Evolutionary conservation across 1,140 invertebrate genomes (phyloP).

Genomic region (Anadara kagoshimensis): DNA sequence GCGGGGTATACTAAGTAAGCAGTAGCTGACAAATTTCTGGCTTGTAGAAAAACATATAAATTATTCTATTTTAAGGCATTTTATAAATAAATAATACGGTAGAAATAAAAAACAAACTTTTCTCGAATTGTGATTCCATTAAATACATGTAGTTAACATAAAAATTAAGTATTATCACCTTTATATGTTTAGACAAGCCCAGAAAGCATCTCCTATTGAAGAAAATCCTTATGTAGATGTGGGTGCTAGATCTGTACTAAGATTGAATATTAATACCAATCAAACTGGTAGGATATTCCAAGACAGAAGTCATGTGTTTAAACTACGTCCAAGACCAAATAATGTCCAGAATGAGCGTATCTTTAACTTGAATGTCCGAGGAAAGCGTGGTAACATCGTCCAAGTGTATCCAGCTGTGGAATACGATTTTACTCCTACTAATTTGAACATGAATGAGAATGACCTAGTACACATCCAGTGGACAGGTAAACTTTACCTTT

Average conservation of each 20-base stretch:
- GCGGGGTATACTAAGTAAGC: too few species aligned
- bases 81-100: too few species aligned
- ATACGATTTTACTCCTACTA: slow-evolving; percentile 70
- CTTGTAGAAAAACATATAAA: too few species aligned
- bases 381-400: slow-evolving; percentile 72
- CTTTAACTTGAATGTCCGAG: slow-evolving; percentile 68
- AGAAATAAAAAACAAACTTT: too few species aligned
- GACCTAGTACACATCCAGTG: slow-evolving; percentile 72
- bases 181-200: neutral
- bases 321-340: slow-evolving; percentile 53
- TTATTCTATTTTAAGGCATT: too few species aligned
- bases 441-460: slow-evolving; percentile 49
- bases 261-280: slow-evolving; percentile 70
- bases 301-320: slow-evolving; percentile 70
- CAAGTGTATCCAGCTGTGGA: slow-evolving; percentile 71
- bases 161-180: neutral
- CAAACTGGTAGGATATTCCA: slow-evolving; percentile 72
- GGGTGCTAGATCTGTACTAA: slow-evolving; percentile 59
- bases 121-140: too few species aligned
- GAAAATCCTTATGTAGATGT: slow-evolving; percentile 63
- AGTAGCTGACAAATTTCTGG: too few species aligned
- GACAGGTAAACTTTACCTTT: slow-evolving; percentile 59
- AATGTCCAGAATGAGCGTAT: slow-evolving; percentile 46
- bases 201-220: slow-evolving; percentile 52
- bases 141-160: too few species aligned